A percentile compares a stretch with the other conserved stretches of the same genome.
Evolutionary conservation across 2,797 vertebrate species (phyloP).

Genomic region (Pseudochaenichthys georgianus): DNA sequence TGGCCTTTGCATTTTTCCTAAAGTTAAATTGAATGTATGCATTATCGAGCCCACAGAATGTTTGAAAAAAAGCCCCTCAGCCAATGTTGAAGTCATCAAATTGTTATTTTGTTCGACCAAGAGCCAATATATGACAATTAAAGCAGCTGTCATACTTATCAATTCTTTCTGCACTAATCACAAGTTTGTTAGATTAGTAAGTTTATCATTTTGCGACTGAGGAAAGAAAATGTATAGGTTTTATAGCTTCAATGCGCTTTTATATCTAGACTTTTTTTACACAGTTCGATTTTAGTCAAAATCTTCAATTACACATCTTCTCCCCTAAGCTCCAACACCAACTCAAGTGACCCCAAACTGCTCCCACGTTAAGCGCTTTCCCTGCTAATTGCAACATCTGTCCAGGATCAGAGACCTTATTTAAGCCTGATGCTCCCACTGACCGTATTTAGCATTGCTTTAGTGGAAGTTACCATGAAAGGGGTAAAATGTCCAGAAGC

Average conservation of each 20-base stretch:
- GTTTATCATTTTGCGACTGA: background rate
- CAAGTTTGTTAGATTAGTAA: too few relatives aligned
- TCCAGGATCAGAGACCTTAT: slow-evolving; percentile 10
- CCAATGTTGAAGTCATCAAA: too few relatives aligned
- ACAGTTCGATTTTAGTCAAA: slow-evolving; percentile 3
- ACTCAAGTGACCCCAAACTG: slow-evolving; percentile 37
- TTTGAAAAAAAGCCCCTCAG: too few relatives aligned
- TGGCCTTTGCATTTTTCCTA: too few relatives aligned
- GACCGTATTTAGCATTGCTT: slow-evolving; percentile 63
- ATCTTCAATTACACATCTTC: slow-evolving; percentile 30
- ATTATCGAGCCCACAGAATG: too few relatives aligned
- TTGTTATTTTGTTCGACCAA: too few relatives aligned
- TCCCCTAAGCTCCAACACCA: slow-evolving; percentile 7
- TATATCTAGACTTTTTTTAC: background rate
- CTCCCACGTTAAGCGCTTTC: slow-evolving; percentile 39
- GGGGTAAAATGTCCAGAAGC: slow-evolving; percentile 38
- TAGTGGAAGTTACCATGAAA: slow-evolving; percentile 48
- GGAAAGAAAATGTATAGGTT: background rate
- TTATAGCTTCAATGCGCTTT: background rate
- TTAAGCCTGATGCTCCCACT: slow-evolving; percentile 18
- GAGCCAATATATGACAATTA: too few relatives aligned
- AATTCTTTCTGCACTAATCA: too few relatives aligned
- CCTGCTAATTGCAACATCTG: slow-evolving; percentile 34
- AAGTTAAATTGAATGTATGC: too few relatives aligned
- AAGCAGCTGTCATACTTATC: too few relatives aligned